Base-by-base conservation (phyloP, 2,888 invertebrate species). In the Amphimallon solstitiale region DNA sequence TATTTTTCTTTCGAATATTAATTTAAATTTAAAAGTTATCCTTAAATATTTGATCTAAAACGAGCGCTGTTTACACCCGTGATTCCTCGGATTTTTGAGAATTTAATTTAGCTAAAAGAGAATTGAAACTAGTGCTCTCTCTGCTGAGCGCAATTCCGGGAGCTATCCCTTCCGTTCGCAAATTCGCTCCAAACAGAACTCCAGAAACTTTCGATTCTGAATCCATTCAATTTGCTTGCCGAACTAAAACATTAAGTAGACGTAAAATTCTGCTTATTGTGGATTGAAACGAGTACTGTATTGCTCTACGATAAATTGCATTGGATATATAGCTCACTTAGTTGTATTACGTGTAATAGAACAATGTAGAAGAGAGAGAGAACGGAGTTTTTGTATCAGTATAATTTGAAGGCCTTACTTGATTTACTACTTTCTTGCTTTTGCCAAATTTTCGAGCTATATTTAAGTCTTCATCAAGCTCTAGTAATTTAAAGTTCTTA, bases 181-280 rank as follows among this genome's bases (percentile, higher is more conserved):
- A 43, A 29, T 15, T 56, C 56, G 40, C 40, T 56, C 19, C 21
- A n/a, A 43, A 56, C 9, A 40, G 23, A 56, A 29, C 29, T 29
- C 12, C 56, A 12, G 56, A 56, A 56, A 56, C 43, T 43, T 56
- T 56, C 56, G 29, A 56, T 21, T 40, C 56, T 40, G 40, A 49
- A 56, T 56, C 56, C 40, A 23, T 43, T 29, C 43, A 23, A 56
- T 56, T 56, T 56, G 23, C 56, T 56, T 56, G 56, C 43, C 56
- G 56, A 56, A 56, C 56, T 56, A 56, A 56, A 56, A 56, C 56
- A 56, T 56, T 56, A 56, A 56, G 40, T 40, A 29, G 40, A 56
- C 43, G 15, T 56, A 56, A 56, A 56, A 43, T 56, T 43, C 43
- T 23, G 56, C 43, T 56, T 56, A 56, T 56, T 23, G 56, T 56